phyloP scores from a whole-genome alignment of 2,797 vertebrate species.

The Octomys mimax region DNA sequence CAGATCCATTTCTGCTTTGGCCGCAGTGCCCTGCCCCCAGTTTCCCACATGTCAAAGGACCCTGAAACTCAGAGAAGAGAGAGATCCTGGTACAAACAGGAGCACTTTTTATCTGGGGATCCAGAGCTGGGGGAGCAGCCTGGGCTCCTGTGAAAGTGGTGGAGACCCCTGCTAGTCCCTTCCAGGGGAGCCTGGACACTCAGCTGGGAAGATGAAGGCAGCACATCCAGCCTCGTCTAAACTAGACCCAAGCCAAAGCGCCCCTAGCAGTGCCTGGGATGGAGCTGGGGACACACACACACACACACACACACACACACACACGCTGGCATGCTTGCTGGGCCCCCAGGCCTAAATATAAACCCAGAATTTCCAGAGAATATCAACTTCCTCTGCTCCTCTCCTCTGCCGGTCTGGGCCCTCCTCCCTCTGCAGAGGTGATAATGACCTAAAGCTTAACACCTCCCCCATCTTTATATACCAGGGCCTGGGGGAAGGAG shows the following conservation, averaged over 20 bases:
- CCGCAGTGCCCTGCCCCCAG: fast-evolving
- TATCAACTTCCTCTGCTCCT: conserved; percentile 79
- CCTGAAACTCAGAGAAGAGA: not conserved
- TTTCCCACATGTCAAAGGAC: not conserved
- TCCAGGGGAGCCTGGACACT: fast-evolving
- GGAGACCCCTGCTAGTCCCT: not conserved
- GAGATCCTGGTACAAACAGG: not conserved
- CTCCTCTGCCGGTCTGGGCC: conserved; percentile 79
- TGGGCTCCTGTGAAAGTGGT: not conserved
- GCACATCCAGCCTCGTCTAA: fast-evolving
- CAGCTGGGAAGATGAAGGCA: fast-evolving
- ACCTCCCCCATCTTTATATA: conserved; percentile 84
- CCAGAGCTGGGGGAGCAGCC: not conserved
- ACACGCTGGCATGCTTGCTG: not conserved
- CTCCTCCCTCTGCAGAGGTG: conserved; percentile 85
- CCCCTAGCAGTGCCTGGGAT: not conserved
- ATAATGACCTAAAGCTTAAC: conserved; percentile 89
- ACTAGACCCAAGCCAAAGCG: not conserved
- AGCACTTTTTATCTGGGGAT: not conserved
- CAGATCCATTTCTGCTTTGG: not conserved
- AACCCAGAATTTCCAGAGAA: conserved; percentile 85
- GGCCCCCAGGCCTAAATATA: conserved; percentile 80
- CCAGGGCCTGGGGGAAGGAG: conserved; percentile 73
- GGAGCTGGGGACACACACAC: not conserved
- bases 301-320: not conserved